Percentiles rank a stretch among this genome's conserved stretches.
These are phyloP conservation scores for Chironomus tentans DNA, from an alignment of 2,888 invertebrate species.

Conservation along the genomic window DNA sequence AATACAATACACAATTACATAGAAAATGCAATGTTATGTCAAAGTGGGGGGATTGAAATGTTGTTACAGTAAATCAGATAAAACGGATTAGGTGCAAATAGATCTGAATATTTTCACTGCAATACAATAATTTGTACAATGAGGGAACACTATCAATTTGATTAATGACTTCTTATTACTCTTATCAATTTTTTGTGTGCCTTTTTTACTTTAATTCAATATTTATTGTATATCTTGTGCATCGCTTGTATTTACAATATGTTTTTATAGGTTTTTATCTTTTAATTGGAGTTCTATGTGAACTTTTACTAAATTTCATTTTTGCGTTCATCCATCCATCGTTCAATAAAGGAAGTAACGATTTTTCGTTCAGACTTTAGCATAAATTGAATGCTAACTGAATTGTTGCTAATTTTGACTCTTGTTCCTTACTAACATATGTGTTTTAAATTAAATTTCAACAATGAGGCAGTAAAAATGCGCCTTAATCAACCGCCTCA, in stretches of 20 bases:
- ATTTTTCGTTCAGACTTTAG: too few species aligned
- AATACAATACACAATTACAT: background rate
- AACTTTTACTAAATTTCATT: background rate
- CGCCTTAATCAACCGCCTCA: too few species aligned
- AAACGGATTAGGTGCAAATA: slow-evolving; percentile 27
- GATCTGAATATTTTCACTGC: slow-evolving; percentile 19
- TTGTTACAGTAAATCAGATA: slow-evolving; percentile 26
- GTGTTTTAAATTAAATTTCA: too few species aligned
- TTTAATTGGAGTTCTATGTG: background rate
- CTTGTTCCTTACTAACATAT: too few species aligned
- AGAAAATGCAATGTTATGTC: background rate
- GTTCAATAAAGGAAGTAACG: too few species aligned
- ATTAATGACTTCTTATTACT: slow-evolving; percentile 15
- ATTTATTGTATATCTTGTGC: background rate
- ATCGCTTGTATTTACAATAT: background rate
- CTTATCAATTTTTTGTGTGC: background rate
- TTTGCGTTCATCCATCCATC: too few species aligned
- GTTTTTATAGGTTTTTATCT: background rate
- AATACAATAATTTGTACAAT: background rate
- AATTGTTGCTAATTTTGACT: too few species aligned
- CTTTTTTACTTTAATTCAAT: background rate
- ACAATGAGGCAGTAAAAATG: too few species aligned
- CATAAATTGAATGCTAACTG: too few species aligned
- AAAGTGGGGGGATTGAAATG: slow-evolving; percentile 1
- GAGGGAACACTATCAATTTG: slow-evolving; percentile 21